phyloP scores from a whole-genome alignment of 2,113 vertebrate species.

The Dicrurus megarhynchus region DNA sequence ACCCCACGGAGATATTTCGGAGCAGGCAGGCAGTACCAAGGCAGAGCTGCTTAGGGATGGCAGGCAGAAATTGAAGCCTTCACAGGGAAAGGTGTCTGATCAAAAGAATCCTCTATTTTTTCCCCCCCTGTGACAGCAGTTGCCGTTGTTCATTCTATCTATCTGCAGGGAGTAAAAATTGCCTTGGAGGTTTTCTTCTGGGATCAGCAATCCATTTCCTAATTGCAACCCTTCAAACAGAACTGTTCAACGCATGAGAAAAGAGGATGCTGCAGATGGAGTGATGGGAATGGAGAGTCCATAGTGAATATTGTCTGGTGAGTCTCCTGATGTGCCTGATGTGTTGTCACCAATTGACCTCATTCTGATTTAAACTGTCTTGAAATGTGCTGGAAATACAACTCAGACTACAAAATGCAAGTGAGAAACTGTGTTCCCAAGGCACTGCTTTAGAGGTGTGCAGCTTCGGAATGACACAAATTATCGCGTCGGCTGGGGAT shows the following conservation, averaged over 20 bases:
- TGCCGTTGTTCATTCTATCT: background rate
- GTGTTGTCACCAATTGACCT: background rate
- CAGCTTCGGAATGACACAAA: background rate
- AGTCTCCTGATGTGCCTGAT: background rate
- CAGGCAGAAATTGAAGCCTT: background rate
- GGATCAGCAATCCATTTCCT: background rate
- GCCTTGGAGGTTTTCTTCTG: background rate
- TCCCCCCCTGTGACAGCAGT: background rate
- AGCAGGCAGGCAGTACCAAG: background rate
- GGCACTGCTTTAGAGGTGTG: background rate
- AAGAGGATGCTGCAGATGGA: background rate
- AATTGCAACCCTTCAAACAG: background rate
- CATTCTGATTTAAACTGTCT: background rate
- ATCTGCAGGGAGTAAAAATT: background rate
- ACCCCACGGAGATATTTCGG: background rate
- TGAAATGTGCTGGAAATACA: background rate
- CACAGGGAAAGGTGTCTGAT: background rate
- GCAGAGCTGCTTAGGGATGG: background rate
- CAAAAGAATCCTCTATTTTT: background rate
- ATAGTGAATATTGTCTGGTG: background rate
- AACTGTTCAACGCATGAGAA: background rate
- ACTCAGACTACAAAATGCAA: background rate
- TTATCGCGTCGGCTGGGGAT: too few relatives aligned
- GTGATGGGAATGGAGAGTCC: background rate
- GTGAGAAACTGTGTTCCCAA: background rate